Percentiles rank a stretch among this genome's conserved stretches.
These are phyloP conservation scores for Metallyticus violacea DNA, from an alignment of 2,888 invertebrate genomes.

Conservation along the genomic window DNA sequence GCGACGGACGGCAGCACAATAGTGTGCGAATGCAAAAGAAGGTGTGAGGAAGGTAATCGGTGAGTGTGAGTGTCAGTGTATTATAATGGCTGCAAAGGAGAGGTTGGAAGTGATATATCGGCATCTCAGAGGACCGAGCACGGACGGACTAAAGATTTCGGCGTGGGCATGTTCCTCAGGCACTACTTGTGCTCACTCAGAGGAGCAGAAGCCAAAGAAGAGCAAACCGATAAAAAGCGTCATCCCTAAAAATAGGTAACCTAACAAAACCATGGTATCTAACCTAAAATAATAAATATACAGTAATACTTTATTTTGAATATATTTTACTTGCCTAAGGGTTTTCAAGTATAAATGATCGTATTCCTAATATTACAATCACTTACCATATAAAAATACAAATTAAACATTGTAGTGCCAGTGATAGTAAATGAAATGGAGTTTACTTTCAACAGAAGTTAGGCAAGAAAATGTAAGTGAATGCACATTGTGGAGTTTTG, in stretches of 20 bases:
- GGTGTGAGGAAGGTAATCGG: no score
- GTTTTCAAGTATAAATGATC: no score
- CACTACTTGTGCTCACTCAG: neutral
- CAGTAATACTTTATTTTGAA: no score
- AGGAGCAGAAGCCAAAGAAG: neutral
- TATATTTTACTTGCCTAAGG: no score
- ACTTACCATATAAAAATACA: no score
- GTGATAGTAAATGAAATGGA: no score
- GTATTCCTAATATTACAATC: no score
- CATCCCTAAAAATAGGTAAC: conserved; percentile 40
- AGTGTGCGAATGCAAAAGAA: neutral
- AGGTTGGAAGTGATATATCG: conserved; percentile 18
- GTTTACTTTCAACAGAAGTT: no score
- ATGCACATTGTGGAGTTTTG: no score
- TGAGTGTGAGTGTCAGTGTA: no score
- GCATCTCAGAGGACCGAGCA: neutral
- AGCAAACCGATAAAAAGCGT: conserved; percentile 36
- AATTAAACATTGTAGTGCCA: no score
- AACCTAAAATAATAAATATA: neutral
- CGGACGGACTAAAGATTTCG: neutral
- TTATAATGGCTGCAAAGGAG: conserved; percentile 15
- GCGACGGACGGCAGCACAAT: neutral
- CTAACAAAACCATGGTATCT: neutral
- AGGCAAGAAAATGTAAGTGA: no score
- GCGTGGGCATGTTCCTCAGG: neutral